phyloP scores from a whole-genome alignment of 2,113 vertebrate genomes.

The Toxotes chatareus region DNA sequence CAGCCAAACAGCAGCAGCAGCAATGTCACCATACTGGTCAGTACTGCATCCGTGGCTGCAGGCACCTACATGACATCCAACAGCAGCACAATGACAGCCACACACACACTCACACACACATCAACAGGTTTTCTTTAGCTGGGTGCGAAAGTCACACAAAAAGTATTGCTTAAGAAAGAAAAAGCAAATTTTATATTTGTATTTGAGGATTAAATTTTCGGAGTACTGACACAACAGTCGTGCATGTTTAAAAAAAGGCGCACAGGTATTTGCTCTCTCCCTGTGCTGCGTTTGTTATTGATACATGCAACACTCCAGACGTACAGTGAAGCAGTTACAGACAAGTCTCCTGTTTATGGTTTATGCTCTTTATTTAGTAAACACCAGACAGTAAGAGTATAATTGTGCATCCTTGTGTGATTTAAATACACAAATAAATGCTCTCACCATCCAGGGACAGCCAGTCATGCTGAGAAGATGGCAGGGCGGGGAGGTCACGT shows the following conservation, averaged over 20 bases:
- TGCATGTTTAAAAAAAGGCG: not conserved
- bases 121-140: constrained; percentile 6
- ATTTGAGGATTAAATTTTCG: not conserved
- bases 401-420: not conserved
- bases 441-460: constrained; percentile 96
- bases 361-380: not conserved
- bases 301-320: not conserved
- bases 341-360: constrained; percentile 2
- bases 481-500: constrained; percentile 93
- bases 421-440: constrained; percentile 10
- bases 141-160: not conserved
- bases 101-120: constrained; percentile 15
- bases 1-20: not conserved
- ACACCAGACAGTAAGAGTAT: not conserved
- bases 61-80: not conserved
- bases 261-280: not conserved
- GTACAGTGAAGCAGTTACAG: not conserved
- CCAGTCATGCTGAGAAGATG: constrained; percentile 98
- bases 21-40: not conserved
- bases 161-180: no score
- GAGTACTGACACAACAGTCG: not conserved
- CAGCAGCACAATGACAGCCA: constrained; percentile 3
- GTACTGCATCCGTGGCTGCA: not conserved
- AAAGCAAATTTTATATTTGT: no score
- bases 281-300: not conserved